Conservation (phyloP, 2,113 vertebrate genomes). For the Osmerus mordax region DNA sequence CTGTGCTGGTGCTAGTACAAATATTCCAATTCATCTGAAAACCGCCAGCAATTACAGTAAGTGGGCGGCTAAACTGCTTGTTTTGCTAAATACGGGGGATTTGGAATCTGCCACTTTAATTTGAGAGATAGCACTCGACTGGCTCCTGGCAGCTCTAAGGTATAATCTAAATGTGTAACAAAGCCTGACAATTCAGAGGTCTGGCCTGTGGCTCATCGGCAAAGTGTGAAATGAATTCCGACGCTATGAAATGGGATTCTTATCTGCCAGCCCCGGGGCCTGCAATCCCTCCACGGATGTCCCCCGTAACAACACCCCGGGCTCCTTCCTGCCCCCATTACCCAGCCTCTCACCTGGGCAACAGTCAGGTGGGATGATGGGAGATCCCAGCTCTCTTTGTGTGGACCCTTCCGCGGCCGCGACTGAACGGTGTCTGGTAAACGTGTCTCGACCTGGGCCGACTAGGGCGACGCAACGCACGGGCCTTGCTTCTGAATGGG, state of each 20-base stretch:
- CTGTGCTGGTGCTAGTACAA: conserved; percentile 42
- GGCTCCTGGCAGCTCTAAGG: conserved; percentile 61
- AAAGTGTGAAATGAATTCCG: conserved; percentile 69
- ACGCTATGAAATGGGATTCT: conserved; percentile 73
- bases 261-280: conserved; percentile 55
- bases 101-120: conserved; percentile 69
- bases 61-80: conserved; percentile 62
- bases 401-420: conserved; percentile 55
- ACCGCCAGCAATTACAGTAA: conserved; percentile 64
- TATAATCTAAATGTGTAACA: conserved; percentile 72
- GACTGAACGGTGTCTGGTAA: conserved; percentile 47
- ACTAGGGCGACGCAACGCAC: conserved; percentile 49
- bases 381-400: conserved; percentile 47
- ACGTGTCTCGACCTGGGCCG: conserved; percentile 48
- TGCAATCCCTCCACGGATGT: conserved; percentile 12
- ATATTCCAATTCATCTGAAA: conserved; percentile 64
- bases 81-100: conserved; percentile 69
- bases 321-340: conserved; percentile 27
- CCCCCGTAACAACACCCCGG: conserved; percentile 38
- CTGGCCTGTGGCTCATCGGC: conserved; percentile 56
- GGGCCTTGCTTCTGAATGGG: conserved; percentile 62
- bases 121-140: conserved; percentile 61
- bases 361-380: conserved; percentile 26
- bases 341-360: conserved; percentile 26
- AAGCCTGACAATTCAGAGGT: conserved; percentile 65